Conservation (phyloP, 2,797 vertebrate species). For the Notolabrus celidotus region DNA sequence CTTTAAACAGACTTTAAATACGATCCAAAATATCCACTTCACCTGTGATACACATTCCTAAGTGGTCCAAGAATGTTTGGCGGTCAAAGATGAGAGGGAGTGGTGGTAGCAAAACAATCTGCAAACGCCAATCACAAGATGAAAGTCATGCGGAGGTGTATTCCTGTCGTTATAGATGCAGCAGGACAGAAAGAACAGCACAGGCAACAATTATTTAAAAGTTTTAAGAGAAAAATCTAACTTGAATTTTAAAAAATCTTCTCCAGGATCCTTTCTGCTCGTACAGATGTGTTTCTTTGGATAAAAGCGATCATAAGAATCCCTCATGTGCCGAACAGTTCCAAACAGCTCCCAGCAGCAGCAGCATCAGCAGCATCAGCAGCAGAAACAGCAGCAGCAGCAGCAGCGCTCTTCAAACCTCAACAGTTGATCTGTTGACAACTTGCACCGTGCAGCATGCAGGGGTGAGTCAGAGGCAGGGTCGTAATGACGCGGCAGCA, state of each 20-base stretch:
- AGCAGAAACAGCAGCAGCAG: constrained; percentile 1
- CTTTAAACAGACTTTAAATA: background rate
- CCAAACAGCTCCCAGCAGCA: constrained; percentile 31
- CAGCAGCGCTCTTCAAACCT: constrained; percentile 43
- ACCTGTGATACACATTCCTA: background rate
- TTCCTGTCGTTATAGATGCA: constrained; percentile 16
- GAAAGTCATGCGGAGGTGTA: background rate
- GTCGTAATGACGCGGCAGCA: constrained; percentile 46
- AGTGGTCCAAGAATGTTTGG: no score
- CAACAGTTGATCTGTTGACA: constrained; percentile 18
- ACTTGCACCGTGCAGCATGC: constrained; percentile 37
- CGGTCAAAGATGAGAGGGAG: constrained; percentile 3
- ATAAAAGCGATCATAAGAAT: background rate
- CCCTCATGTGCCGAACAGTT: constrained; percentile 22
- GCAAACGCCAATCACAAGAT: constrained; percentile 1
- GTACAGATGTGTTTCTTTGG: background rate
- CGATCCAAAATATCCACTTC: background rate
- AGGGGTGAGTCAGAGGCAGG: constrained; percentile 70
- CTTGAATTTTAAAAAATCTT: constrained; percentile 1
- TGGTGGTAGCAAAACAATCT: constrained; percentile 2
- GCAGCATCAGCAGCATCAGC: constrained; percentile 10
- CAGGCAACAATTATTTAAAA: background rate
- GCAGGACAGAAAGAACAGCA: background rate
- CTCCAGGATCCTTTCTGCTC: constrained; percentile 6
- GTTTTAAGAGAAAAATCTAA: background rate